Evolutionary conservation across 2,113 vertebrate genomes (phyloP), one percentile per base, ranked within the genome.

Genomic region (Cochlearius cochlearius): DNA sequence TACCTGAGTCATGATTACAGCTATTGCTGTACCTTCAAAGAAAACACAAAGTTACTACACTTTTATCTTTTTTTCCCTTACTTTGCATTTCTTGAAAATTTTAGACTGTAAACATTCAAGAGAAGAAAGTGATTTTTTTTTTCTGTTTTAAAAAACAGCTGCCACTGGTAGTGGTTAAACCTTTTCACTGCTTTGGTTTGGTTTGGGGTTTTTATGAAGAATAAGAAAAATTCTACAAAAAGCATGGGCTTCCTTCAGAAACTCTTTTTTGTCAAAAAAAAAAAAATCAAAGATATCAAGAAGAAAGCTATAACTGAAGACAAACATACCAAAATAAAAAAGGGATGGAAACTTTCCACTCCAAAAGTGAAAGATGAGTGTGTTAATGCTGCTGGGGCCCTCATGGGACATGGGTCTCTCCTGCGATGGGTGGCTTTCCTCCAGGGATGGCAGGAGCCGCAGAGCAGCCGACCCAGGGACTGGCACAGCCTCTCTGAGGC

Each of bases 401-500:
- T 23, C 11, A 1, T 2, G 71, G 86, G 50, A 22, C 0, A 1
- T 6, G 5, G 4, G 3, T 3, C 8, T 58, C 78, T 43, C 64
- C 69, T 52, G 71, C 5, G 4, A 26, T 5, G 75, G 29, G 19
- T 1, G 8, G 10, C 2, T 45, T 67, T 38, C 18, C 79, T 62
- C 38, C 43, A n/a, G 71, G 59, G 78, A 26, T 10, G 22, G 73
- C 77, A 56, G 77, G n/a, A 87, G 56, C 75, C 14, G 55, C 60
- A 36, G 30, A 78, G 58, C 41, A 87, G 43, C 55, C 15, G 1
- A 1, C 32, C 36, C 81, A 68, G 86, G 59, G 62, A 18, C 86
- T n/a, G 29, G 26, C 86, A 63, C 73, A 39, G n/a, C 49, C 38
- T 52, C 62, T 41, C 62, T 34, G 45, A 56, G 43, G 11, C 43